phyloP scores from a whole-genome alignment of 2,113 vertebrate genomes.

The Phainopepla nitens region DNA sequence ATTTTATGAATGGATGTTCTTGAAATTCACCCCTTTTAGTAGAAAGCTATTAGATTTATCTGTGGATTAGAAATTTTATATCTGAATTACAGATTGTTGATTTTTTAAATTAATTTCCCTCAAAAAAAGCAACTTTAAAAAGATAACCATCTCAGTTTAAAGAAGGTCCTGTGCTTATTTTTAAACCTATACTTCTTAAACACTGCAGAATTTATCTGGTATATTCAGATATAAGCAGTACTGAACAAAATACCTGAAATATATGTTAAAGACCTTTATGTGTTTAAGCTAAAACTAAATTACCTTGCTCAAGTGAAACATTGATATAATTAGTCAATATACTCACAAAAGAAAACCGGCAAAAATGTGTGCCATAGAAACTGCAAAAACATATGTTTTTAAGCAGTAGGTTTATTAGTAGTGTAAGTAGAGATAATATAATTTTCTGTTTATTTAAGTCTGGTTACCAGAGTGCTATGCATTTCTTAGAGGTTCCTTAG shows the following conservation, averaged over 20 bases:
- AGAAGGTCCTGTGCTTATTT: background rate
- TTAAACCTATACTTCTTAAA: background rate
- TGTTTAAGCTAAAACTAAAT: background rate
- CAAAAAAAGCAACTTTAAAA: background rate
- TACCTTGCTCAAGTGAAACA: background rate
- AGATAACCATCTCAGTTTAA: background rate
- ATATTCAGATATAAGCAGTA: background rate
- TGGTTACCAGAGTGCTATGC: background rate
- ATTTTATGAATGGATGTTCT: background rate
- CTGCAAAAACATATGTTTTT: background rate
- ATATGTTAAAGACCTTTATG: background rate
- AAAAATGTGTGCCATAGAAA: background rate
- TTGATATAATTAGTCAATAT: background rate
- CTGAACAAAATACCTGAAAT: background rate
- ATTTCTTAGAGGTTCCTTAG: background rate
- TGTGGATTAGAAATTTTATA: background rate
- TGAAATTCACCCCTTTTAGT: background rate
- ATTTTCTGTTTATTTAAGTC: background rate
- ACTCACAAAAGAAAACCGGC: background rate
- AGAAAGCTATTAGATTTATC: background rate
- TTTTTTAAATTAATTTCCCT: background rate
- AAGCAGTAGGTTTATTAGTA: background rate
- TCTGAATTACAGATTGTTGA: background rate
- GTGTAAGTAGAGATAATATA: background rate
- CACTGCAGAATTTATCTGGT: background rate